phyloP scores from a whole-genome alignment of 2,113 vertebrate species.

The Pyxicephalus adspersus region DNA sequence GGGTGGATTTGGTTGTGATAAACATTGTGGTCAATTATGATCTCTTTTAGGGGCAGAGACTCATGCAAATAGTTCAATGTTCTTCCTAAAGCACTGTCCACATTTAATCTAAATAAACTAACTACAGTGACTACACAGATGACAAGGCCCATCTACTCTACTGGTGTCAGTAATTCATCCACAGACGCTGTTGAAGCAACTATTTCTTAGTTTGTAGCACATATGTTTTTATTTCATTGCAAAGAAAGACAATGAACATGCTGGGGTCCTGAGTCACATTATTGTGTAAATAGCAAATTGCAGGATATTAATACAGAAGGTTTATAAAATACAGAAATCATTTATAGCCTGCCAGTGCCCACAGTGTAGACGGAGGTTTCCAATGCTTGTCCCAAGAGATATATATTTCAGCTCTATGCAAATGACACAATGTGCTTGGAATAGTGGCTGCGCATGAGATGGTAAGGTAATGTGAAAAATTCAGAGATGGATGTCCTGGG shows the following conservation, averaged over 20 bases:
- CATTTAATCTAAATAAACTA: too few species aligned
- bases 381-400: slow-evolving; percentile 16
- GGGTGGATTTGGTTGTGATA: too few species aligned
- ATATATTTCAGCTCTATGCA: slow-evolving; percentile 30
- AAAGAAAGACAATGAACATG: not conserved
- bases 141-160: not conserved
- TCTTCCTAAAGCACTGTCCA: too few species aligned
- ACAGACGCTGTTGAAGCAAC: too few species aligned
- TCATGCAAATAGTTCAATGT: too few species aligned
- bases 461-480: not conserved
- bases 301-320: not conserved
- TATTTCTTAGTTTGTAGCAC: not conserved
- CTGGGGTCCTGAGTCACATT: not conserved
- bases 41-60: too few species aligned
- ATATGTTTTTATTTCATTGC: not conserved
- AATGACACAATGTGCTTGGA: slow-evolving; percentile 2
- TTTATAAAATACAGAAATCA: slow-evolving; percentile 24
- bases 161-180: not conserved
- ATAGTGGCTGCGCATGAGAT: slow-evolving; percentile 3
- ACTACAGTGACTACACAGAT: too few species aligned
- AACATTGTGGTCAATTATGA: too few species aligned
- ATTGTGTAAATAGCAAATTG: slow-evolving; percentile 16
- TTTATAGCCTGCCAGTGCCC: slow-evolving; percentile 10
- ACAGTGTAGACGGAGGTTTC: slow-evolving; percentile 11
- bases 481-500: not conserved